Percentiles rank a stretch among this genome's conserved stretches.
Evolutionary conservation across 2,113 vertebrate genomes (phyloP).

Genomic region (Garra rufa): DNA sequence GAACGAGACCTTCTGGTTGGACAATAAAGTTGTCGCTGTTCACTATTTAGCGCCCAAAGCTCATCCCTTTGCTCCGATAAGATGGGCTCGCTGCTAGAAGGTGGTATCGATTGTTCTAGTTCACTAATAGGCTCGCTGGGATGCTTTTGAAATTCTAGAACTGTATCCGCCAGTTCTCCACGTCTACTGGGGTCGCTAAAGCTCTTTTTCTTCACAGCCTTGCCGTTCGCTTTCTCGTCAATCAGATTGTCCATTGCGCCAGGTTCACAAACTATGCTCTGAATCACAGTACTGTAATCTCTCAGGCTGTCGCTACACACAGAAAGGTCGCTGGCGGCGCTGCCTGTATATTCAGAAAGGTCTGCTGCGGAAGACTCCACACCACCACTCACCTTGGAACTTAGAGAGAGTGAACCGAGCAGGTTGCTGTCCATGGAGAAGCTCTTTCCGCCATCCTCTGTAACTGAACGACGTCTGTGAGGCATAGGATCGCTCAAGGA

Average conservation of each 20-base stretch:
- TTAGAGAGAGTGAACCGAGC: conserved; percentile 87
- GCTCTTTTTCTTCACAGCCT: conserved; percentile 95
- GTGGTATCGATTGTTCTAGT: conserved; percentile 85
- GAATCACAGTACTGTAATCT: conserved; percentile 90
- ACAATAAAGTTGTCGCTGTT: conserved; percentile 52
- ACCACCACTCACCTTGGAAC: conserved; percentile 76
- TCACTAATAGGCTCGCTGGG: conserved; percentile 86
- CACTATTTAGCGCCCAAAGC: conserved; percentile 69
- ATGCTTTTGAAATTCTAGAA: conserved; percentile 69
- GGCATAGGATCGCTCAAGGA: conserved; percentile 98
- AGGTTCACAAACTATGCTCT: conserved; percentile 90
- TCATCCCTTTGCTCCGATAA: conserved; percentile 81
- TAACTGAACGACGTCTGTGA: conserved; percentile 80
- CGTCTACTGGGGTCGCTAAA: conserved; percentile 97
- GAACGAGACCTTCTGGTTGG: conserved; percentile 66
- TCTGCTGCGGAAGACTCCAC: conserved; percentile 67
- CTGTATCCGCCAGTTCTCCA: conserved; percentile 71
- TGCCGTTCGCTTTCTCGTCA: conserved; percentile 87
- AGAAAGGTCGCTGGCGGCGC: conserved; percentile 90
- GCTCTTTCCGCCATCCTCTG: conserved; percentile 80
- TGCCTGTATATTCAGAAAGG: conserved; percentile 81
- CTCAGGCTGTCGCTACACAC: conserved; percentile 85
- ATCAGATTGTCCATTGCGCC: conserved; percentile 86
- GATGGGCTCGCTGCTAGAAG: conserved; percentile 94
- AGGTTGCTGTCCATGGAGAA: conserved; percentile 96